Percentiles rank a stretch among this genome's conserved stretches.
Conservation (phyloP, 2,797 vertebrate species). For the Acanthiza pusilla region DNA sequence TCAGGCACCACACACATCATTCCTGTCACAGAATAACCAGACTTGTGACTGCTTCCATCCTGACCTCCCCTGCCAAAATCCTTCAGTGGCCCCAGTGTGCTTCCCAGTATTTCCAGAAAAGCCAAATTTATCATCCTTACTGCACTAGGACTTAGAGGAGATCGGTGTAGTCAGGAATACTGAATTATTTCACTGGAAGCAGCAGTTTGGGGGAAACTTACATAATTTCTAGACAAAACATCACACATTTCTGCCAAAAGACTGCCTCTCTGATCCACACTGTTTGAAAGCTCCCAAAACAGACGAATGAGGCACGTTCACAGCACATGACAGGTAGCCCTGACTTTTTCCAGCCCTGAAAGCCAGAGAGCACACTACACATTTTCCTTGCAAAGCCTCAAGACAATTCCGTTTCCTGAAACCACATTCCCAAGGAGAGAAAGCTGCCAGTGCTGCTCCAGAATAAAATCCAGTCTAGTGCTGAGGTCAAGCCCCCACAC, state of each 20-base stretch:
- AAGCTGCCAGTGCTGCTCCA: background rate
- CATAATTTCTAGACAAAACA: background rate
- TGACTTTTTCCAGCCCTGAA: constrained; percentile 5
- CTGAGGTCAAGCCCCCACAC: background rate
- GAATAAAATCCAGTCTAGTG: background rate
- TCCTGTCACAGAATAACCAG: background rate
- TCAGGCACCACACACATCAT: background rate
- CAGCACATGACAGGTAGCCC: background rate
- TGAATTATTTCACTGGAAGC: background rate
- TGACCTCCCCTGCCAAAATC: background rate
- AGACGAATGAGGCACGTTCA: background rate
- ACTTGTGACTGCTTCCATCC: background rate
- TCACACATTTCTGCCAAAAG: background rate
- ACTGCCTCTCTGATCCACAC: background rate
- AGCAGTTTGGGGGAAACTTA: background rate
- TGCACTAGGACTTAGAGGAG: background rate
- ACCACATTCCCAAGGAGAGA: background rate
- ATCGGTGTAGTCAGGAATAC: background rate
- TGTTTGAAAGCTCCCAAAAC: background rate
- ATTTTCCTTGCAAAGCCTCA: constrained; percentile 23
- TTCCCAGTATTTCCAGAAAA: background rate
- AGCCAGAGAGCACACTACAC: constrained; percentile 13
- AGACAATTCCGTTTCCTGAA: constrained; percentile 20
- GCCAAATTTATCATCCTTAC: background rate
- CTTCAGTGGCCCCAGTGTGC: background rate